Conservation (phyloP, 2,113 vertebrate species). For the Cynopterus brachyotis region DNA sequence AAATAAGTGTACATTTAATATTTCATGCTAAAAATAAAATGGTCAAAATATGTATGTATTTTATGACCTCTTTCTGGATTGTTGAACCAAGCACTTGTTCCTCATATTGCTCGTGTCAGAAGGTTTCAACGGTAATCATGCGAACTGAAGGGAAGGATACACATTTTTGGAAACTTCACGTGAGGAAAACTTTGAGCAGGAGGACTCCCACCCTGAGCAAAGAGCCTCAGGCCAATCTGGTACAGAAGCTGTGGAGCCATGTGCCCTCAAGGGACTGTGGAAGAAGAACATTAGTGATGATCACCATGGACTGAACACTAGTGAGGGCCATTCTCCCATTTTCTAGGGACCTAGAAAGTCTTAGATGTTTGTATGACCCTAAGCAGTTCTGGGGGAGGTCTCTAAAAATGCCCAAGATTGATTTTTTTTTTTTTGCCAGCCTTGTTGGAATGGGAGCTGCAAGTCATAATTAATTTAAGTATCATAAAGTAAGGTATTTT, state of each 20-base stretch:
- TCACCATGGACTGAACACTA: background rate
- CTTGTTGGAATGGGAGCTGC: background rate
- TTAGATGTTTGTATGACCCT: background rate
- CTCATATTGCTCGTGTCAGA: background rate
- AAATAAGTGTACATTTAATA: background rate
- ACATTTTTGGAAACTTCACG: background rate
- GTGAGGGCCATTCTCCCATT: background rate
- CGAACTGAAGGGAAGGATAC: background rate
- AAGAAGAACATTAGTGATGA: background rate
- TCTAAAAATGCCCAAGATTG: background rate
- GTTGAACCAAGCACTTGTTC: background rate
- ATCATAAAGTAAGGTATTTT: background rate
- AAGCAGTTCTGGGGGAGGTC: background rate
- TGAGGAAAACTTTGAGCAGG: background rate
- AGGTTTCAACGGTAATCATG: background rate
- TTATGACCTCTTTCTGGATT: background rate
- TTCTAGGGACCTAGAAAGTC: background rate
- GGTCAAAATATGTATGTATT: background rate
- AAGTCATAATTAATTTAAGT: background rate
- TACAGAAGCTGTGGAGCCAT: background rate
- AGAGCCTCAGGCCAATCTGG: background rate
- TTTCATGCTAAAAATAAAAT: background rate
- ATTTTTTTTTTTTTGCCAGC: background rate
- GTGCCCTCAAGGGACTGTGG: background rate
- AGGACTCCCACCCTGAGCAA: background rate